phyloP scores from a whole-genome alignment of 2,888 invertebrate species.

The Cactoblastis cactorum region DNA sequence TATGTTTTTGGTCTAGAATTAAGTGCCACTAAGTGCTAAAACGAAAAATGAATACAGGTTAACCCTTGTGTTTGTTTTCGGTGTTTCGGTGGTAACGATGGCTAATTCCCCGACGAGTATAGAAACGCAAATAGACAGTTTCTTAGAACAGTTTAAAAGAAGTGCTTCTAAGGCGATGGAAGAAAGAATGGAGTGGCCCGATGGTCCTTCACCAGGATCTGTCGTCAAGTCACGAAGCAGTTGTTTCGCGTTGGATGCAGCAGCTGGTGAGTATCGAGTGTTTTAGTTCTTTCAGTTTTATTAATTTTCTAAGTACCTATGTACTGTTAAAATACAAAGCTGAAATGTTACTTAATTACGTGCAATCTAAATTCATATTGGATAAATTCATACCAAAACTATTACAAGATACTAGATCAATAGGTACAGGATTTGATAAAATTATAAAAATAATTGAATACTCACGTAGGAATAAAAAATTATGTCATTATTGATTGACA shows the following conservation, averaged over 20 bases:
- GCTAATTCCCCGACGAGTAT: constrained; percentile 84
- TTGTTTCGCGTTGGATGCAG: constrained; percentile 67
- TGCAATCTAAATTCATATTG: too few relatives aligned
- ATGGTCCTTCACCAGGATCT: constrained; percentile 62
- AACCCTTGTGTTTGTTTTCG: constrained; percentile 70
- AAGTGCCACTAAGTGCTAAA: constrained; percentile 33
- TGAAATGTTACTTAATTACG: too few relatives aligned
- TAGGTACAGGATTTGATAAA: too few relatives aligned
- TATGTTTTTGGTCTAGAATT: constrained; percentile 26
- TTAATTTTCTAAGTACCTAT: too few relatives aligned
- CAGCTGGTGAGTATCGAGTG: constrained; percentile 52
- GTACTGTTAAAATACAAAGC: too few relatives aligned
- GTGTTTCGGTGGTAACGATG: constrained; percentile 78
- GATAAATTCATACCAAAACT: too few relatives aligned
- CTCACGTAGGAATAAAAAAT: too few relatives aligned
- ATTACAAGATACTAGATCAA: too few relatives aligned
- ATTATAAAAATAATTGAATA: too few relatives aligned
- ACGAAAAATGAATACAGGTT: constrained; percentile 49
- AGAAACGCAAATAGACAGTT: constrained; percentile 91
- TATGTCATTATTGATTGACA: too few relatives aligned
- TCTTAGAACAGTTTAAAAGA: constrained; percentile 89
- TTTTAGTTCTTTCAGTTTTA: too few relatives aligned
- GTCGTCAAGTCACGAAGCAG: constrained; percentile 74
- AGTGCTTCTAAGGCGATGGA: constrained; percentile 89
- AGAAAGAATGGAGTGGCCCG: constrained; percentile 76